Base-by-base conservation (phyloP, 2,113 vertebrate species). In the Lucifuga dentata region DNA sequence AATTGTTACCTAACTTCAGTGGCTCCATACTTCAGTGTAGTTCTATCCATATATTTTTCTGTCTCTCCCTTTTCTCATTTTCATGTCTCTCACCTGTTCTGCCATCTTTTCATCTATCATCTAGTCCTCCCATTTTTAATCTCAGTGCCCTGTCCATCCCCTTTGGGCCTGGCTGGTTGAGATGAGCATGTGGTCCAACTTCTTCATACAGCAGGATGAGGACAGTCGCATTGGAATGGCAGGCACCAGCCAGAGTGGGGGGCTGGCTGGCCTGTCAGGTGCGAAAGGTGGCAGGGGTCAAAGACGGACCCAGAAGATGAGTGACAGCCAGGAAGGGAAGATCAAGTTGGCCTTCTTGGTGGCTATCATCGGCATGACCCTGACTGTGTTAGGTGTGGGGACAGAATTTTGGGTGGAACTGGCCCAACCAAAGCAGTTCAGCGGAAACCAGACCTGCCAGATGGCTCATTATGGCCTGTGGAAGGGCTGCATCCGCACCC, bases 361-460 rank as follows among this genome's bases (percentile, higher is more conserved):
- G 72, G 77, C 92, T 7, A 75, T 91, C 1, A 78, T 95, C 24
- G 95, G 94, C 2, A 93, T 94, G 61, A 93, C 92, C 17, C 92
- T 96, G 66, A 90, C 93, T 0, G 93, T 97, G 32, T 73, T 97
- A 74, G 93, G 94, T 3, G 93, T 96, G 87, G 94, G 95, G 78
- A 97, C 95, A 1, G 95, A 97, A 85, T 96, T 95, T 83, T 97
- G 95, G 95, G 95, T 93, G 84, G 95, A 96, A 65, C 88, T 97
- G 79, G 90, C 92, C 73, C 94, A 94, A 24, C 86, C 92, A 70
- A 94, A 93, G 83, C 77, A 79, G 73, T 93, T 92, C 76, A 76
- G 89, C 8, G 78, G 87, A 86, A 96, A 95, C 19, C 82, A 91
- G 36, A 94, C 95, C 15, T 96, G 95, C 44, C 90, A 93, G 17